Conservation (phyloP, 2,113 vertebrate genomes). For the Andinoacara biseriatus region DNA sequence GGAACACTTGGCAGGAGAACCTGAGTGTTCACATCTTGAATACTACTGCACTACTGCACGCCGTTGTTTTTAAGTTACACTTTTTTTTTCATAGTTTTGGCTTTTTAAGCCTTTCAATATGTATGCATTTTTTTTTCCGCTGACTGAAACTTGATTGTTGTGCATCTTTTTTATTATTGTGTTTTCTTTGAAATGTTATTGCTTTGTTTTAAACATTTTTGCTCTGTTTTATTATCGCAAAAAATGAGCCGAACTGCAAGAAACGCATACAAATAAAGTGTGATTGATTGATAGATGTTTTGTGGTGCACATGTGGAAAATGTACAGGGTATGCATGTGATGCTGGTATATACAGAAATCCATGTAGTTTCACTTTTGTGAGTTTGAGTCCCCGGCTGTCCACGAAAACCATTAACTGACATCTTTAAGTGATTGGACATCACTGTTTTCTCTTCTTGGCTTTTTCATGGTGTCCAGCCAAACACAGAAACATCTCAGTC, state of each 20-base stretch:
- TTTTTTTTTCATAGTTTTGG: neutral
- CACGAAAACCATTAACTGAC: neutral
- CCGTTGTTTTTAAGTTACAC: neutral
- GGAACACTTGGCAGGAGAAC: neutral
- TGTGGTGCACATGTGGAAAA: neutral
- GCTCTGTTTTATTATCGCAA: no score
- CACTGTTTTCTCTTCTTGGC: neutral
- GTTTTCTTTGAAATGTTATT: no score
- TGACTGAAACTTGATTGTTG: no score
- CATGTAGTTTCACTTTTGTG: neutral
- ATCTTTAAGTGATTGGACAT: neutral
- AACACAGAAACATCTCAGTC: neutral
- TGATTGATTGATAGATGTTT: no score
- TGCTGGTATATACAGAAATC: neutral
- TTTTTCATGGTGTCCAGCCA: slow-evolving; percentile 6
- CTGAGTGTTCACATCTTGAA: neutral
- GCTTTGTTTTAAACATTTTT: no score
- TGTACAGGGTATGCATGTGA: neutral
- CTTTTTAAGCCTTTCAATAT: neutral
- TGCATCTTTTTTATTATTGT: no score
- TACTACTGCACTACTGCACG: neutral
- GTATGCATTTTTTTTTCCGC: no score
- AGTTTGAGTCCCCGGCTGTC: neutral
- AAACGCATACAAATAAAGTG: no score
- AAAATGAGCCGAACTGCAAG: no score